phyloP scores from a whole-genome alignment of 2,797 vertebrate genomes.

The Limnodromus scolopaceus region DNA sequence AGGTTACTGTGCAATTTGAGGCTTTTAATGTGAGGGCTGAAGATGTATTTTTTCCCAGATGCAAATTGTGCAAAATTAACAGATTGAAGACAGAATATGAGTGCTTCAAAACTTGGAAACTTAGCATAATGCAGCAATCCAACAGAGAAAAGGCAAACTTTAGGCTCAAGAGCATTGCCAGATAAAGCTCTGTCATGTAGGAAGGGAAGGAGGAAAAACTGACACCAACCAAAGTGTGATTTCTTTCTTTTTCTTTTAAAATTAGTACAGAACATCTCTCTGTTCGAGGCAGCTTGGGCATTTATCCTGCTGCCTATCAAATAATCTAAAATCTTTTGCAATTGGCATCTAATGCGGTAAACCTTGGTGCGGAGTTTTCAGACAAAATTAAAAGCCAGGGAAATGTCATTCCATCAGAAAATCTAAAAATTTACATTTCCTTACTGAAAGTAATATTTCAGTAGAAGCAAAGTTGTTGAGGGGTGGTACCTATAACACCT shows the following conservation, averaged over 20 bases:
- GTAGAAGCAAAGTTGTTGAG: not conserved
- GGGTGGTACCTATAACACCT: not conserved
- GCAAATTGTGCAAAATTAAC: not conserved
- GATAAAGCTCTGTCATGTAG: not conserved
- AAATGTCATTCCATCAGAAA: not conserved
- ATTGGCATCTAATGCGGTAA: not conserved
- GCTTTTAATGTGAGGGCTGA: not conserved
- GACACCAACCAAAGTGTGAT: not conserved
- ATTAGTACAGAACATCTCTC: not conserved
- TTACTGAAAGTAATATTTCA: not conserved
- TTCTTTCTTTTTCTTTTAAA: slow-evolving; percentile 5
- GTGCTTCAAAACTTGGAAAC: not conserved
- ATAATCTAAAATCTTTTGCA: not conserved
- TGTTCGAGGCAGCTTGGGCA: not conserved
- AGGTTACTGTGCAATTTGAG: not conserved
- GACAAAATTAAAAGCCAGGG: slow-evolving; percentile 16
- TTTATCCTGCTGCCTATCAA: slow-evolving; percentile 8
- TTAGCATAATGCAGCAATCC: not conserved
- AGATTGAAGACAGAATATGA: not conserved
- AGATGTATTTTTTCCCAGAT: not conserved
- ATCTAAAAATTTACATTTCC: not conserved
- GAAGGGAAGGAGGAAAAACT: not conserved
- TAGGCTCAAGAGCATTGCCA: not conserved
- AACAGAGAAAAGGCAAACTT: slow-evolving; percentile 33
- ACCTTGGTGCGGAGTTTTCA: not conserved